Conservation (phyloP, 2,888 invertebrate genomes). For the Eilema depressum region DNA sequence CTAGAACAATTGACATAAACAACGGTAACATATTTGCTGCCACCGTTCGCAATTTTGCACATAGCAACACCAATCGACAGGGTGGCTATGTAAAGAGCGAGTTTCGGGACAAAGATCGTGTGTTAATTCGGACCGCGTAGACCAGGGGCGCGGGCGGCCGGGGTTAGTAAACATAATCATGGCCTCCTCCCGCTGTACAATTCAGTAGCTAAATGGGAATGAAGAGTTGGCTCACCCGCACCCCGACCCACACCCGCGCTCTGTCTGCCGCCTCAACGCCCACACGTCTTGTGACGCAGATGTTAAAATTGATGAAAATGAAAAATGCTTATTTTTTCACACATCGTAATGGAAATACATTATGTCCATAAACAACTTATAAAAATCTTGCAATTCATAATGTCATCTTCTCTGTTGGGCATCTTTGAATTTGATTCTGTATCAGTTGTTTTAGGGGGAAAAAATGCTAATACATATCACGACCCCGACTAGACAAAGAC, state of each 20-base stretch:
- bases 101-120: slow-evolving; percentile 80
- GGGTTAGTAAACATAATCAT: slow-evolving; percentile 84
- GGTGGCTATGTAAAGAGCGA: slow-evolving; percentile 60
- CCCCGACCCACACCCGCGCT: slow-evolving; percentile 64
- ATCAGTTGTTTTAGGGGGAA: not conserved
- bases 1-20: slow-evolving; percentile 44
- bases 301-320: slow-evolving; percentile 63
- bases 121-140: slow-evolving; percentile 82
- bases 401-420: not conserved
- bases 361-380: slow-evolving; percentile 17
- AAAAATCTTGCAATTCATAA: not conserved
- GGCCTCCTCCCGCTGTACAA: slow-evolving; percentile 82
- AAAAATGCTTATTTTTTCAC: slow-evolving; percentile 49
- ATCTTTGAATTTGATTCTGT: not conserved
- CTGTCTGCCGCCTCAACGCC: slow-evolving; percentile 70
- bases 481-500: slow-evolving; percentile 25
- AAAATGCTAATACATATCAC: not conserved
- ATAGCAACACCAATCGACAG: slow-evolving; percentile 61
- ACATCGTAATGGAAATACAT: slow-evolving; percentile 32
- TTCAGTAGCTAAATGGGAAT: slow-evolving; percentile 85
- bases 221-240: slow-evolving; percentile 76
- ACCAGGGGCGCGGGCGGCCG: slow-evolving; percentile 72
- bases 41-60: slow-evolving; percentile 51
- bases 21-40: slow-evolving; percentile 42
- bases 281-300: slow-evolving; percentile 76